Evolutionary conservation across 64 coral and sea anemone species (phyloP).

Genomic region (Catalaphyllia jardinei): DNA sequence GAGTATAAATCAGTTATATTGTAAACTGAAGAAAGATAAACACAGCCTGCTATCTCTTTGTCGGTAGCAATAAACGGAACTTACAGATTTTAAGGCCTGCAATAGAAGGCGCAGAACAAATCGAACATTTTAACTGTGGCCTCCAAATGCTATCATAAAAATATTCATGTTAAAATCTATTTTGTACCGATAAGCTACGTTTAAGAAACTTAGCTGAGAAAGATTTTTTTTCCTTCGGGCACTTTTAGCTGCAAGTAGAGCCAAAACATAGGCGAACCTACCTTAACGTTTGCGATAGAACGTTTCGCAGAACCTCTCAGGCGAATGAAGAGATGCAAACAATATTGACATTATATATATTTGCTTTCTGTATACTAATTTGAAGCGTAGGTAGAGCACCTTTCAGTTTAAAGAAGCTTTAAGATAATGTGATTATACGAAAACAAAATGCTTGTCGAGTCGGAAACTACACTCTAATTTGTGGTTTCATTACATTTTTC

Average conservation of each 20-base stretch:
- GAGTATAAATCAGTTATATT: too few relatives aligned
- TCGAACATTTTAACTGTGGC: too few relatives aligned
- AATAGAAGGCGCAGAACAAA: too few relatives aligned
- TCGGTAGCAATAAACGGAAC: too few relatives aligned
- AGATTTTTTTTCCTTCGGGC: not conserved
- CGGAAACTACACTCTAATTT: constrained; percentile 8
- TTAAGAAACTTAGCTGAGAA: too few relatives aligned
- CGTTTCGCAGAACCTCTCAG: not conserved
- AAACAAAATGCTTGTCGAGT: constrained; percentile 7
- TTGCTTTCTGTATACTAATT: constrained; percentile 26
- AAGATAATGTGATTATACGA: constrained; percentile 9
- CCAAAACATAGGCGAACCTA: not conserved
- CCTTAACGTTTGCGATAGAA: not conserved
- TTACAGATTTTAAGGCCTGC: too few relatives aligned
- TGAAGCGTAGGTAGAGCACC: not conserved
- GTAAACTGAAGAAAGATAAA: too few relatives aligned
- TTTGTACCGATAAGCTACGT: too few relatives aligned
- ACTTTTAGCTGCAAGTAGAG: not conserved
- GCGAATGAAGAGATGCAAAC: not conserved
- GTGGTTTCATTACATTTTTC: not conserved
- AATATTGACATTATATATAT: not conserved
- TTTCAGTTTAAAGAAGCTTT: constrained; percentile 10
- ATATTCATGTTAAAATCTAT: too few relatives aligned
- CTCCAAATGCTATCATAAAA: too few relatives aligned
- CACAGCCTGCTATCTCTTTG: too few relatives aligned